phyloP scores from a whole-genome alignment of 2,113 vertebrate genomes.

The Chamaea fasciata region DNA sequence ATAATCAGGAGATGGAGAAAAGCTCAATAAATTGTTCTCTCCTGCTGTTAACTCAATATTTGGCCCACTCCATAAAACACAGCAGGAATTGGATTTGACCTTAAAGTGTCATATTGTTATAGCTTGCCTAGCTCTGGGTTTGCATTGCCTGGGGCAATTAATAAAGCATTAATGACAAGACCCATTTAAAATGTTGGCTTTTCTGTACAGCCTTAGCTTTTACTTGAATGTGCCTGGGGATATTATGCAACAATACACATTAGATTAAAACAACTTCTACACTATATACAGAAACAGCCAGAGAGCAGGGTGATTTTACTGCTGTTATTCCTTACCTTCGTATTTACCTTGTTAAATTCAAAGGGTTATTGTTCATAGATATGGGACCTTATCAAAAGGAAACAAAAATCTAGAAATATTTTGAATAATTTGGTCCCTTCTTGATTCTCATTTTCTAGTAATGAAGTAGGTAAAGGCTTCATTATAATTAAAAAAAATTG shows the following conservation, averaged over 20 bases:
- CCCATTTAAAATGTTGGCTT: constrained; percentile 93
- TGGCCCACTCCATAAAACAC: constrained; percentile 83
- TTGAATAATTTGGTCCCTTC: neutral
- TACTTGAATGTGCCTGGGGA: constrained; percentile 77
- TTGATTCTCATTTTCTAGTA: neutral
- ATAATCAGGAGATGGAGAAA: constrained; percentile 72
- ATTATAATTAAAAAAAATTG: neutral
- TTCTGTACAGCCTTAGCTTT: constrained; percentile 86
- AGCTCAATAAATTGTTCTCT: constrained; percentile 76
- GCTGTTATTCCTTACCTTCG: constrained; percentile 39
- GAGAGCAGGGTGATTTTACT: constrained; percentile 54
- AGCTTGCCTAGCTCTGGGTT: constrained; percentile 83
- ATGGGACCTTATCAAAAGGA: neutral
- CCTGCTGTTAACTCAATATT: constrained; percentile 88
- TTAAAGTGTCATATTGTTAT: constrained; percentile 96
- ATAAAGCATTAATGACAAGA: constrained; percentile 99
- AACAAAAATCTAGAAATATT: neutral
- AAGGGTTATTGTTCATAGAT: constrained; percentile 17
- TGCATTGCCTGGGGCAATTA: constrained; percentile 91
- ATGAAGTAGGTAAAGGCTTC: neutral
- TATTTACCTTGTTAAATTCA: constrained; percentile 38
- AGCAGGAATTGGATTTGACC: constrained; percentile 90
- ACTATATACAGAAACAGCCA: constrained; percentile 44
- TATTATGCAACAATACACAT: constrained; percentile 74
- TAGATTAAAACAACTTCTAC: constrained; percentile 76